Base-by-base conservation (phyloP, 2,888 invertebrate species). In the Dasypogon diadema region DNA sequence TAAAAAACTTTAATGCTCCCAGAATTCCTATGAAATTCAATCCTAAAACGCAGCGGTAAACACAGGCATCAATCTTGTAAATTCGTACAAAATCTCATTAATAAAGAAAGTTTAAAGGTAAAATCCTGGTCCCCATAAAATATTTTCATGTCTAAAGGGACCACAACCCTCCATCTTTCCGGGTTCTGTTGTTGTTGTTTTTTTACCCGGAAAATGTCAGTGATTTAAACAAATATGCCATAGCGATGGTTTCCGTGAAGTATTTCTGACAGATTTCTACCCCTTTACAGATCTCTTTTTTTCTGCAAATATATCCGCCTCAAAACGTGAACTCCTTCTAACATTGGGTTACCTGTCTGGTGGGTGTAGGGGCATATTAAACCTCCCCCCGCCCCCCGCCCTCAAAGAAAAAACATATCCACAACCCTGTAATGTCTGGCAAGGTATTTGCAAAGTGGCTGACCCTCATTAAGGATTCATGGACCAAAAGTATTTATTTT, bases 391-490 rank as follows among this genome's bases (percentile, higher is more conserved):
- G 18, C 26, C 42, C 5, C 22, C 21, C 37, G n/a, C 34, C 37
- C 60, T 26, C 21, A 37, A n/a, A n/a, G n/a, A n/a, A n/a, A n/a
- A n/a, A n/a, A 37, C 63, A 34, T 16, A 65, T 65, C 42, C 46
- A 12, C 18, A 18, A 24, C 12, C 5, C 2, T 65, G 24, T 46
- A 46, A 18, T 65, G 48, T 46, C 48, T 65, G 48, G 46, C 16
- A 24, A 68, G 24, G 37, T 54, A 56, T 46, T 55, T 56, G 37
- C 73, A 73, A 73, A 54, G 73, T 73, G 55, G 73, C 56, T 26
- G 56, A 55, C 73, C 56, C 73, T 73, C 73, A 73, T 73, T 73
- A 73, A 12, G 42, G 56, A 56, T 73, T 73, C 73, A 73, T 73
- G 73, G 37, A 24, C 42, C 24, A 55, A 37, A 34, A 55, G 54